Base-by-base conservation (phyloP, 2,113 vertebrate species). In the Falco punctatus region DNA sequence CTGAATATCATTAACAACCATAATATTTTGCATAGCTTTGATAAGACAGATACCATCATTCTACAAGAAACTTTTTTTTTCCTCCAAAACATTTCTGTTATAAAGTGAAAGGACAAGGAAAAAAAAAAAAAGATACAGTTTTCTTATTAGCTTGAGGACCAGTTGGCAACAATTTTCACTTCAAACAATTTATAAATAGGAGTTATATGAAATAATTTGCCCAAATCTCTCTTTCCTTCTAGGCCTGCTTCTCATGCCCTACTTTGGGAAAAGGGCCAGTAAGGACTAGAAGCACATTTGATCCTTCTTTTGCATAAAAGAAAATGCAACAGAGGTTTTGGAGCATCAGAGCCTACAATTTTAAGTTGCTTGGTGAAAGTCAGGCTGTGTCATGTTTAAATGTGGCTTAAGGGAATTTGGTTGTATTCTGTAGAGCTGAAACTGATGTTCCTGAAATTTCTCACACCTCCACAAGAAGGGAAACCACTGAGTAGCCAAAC, bases 371-470 rank as follows among this genome's bases (percentile, higher is more conserved):
- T 72, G 16, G 44, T 81, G 24, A 57, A 92, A 96, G 73, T 72
- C 75, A 91, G 38, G 44, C 58, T 81, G 35, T 49, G 65, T 91
- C 89, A 94, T 84, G 69, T 87, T 95, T 86, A 88, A 91, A 78
- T 61, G 54, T 90, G 62, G 70, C 91, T 84, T 91, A 55, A 94
- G 80, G 77, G 89, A 81, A 86, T 95, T 95, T 84, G 23, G 8
- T 62, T 92, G 11, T 59, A 23, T 24, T 91, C 38, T 70, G 21
- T 67, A 27, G 3, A 71, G 12, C 15, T 84, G 72, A 92, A 94
- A 86, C 51, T 35, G 44, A 66, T 66, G 82, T 83, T 88, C 78
- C 54, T 62, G 57, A 78, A 84, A 92, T 91, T 97, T 97, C 93
- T 96, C 94, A 94, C 91, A 95, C 86, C 77, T 92, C 89, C 9